Conservation (phyloP, 2,113 vertebrate species). For the Stegastes partitus region DNA sequence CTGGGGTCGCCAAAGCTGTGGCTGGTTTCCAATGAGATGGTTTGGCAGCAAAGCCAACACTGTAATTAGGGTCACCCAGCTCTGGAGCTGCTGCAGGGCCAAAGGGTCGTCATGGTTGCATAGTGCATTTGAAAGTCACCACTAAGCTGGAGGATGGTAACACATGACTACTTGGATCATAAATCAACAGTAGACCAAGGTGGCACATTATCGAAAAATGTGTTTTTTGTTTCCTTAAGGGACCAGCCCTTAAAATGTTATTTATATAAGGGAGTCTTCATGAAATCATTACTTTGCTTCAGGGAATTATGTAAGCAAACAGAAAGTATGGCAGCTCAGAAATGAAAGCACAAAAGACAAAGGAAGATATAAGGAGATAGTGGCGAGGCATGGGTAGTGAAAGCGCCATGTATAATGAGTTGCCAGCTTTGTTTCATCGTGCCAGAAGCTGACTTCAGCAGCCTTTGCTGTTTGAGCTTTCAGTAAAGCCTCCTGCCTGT, state of each 20-base stretch:
- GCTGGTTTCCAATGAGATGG: slow-evolving; percentile 75
- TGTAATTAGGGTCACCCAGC: slow-evolving; percentile 79
- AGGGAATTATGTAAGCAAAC: not conserved
- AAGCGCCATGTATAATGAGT: slow-evolving; percentile 32
- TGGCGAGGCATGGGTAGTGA: slow-evolving; percentile 9
- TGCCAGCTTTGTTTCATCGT: slow-evolving; percentile 57
- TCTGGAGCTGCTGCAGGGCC: slow-evolving; percentile 55
- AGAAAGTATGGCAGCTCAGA: slow-evolving; percentile 3
- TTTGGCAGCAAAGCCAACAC: slow-evolving; percentile 73
- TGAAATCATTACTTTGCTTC: not conserved
- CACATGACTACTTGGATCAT: slow-evolving; percentile 14
- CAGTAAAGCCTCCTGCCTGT: slow-evolving; percentile 45
- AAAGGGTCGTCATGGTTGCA: slow-evolving; percentile 51
- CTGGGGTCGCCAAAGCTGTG: slow-evolving; percentile 80
- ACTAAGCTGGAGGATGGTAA: slow-evolving; percentile 43
- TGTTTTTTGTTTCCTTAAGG: not conserved
- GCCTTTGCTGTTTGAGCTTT: slow-evolving; percentile 50
- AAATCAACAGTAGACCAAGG: slow-evolving; percentile 15
- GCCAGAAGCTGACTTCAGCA: slow-evolving; percentile 64
- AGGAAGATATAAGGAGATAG: slow-evolving; percentile 30
- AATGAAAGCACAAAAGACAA: slow-evolving; percentile 20
- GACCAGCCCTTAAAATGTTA: not conserved
- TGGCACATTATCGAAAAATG: not conserved
- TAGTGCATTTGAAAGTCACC: slow-evolving; percentile 69
- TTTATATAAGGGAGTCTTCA: not conserved